Evolutionary conservation across 2,888 invertebrate species (phyloP), one percentile per base, ranked within the genome.

Genomic region (Drosophila atripex): DNA sequence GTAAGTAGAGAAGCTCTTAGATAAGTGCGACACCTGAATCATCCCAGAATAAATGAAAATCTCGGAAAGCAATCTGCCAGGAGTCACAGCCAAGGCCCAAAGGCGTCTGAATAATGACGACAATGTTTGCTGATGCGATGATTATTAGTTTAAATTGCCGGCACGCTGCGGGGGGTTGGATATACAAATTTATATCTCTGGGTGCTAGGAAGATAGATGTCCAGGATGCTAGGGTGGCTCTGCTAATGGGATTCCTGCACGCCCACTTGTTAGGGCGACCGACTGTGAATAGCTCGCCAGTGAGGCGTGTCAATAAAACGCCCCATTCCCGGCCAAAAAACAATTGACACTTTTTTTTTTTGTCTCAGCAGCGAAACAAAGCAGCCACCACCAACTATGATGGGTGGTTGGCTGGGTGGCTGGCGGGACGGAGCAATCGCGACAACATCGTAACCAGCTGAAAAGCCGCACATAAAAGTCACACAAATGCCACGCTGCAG

Each of bases 111-210:
- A 78, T 88, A 82, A 82, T 86, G 88, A 87, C 88, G 86, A 86
- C 89, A 85, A 86, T 88, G 89, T 84, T 88, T 88, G 78, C 83
- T 89, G 90, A 90, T 89, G 90, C 88, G 89, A 88, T 89, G 84
- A 89, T 90, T 90, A 90, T 90, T 90, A 89, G 88, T 83, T 90
- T 90, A 90, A 89, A 88, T 86, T 82, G 84, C 78, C 72, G 75
- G 45, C 72, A 39, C 71, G 70, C 64, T 70, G 72, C 73, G 71
- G 71, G 75, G 77, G 73, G 71, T 74, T 60, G 61, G 60, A 47
- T 47, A 16, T 12, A 28, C 28, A 28, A 9, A 14, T 43, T 11
- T 12, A 43, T 12, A 9, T 18, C 41, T 41, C 21, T 18, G 56
- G 71, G 21, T 23, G 4, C 21, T 23, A 23, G 21, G 71, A 50